A percentile compares a stretch with the other conserved stretches of the same genome.
These are phyloP conservation scores for Microplitis demolitor DNA, from an alignment of 1,140 invertebrate genomes.

Conservation along the genomic window DNA sequence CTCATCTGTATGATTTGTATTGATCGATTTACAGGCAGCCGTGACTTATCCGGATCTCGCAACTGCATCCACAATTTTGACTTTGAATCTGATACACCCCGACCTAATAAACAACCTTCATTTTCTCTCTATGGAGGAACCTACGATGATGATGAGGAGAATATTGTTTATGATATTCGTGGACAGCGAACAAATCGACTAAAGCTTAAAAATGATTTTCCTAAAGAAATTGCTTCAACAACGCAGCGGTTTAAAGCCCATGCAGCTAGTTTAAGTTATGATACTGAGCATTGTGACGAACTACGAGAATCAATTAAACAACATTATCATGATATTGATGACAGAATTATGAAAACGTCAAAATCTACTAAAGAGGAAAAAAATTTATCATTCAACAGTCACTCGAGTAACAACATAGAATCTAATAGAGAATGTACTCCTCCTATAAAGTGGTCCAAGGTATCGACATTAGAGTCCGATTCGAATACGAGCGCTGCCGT, in stretches of 20 bases:
- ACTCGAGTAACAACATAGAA: slow-evolving; percentile 56
- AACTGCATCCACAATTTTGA: slow-evolving; percentile 51
- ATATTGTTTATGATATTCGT: slow-evolving; percentile 57
- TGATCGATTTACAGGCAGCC: slow-evolving; percentile 55
- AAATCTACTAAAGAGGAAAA: slow-evolving; percentile 42
- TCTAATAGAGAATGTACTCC: slow-evolving; percentile 55
- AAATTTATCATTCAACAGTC: slow-evolving; percentile 43
- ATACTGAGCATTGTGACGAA: slow-evolving; percentile 31
- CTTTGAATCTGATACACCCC: slow-evolving; percentile 48
- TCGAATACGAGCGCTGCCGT: slow-evolving; percentile 42
- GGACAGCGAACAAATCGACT: slow-evolving; percentile 50
- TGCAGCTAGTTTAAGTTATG: slow-evolving; percentile 36
- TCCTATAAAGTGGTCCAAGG: slow-evolving; percentile 49
- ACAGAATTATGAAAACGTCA: slow-evolving; percentile 30
- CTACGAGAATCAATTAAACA: slow-evolving; percentile 15
- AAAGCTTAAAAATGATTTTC: slow-evolving; percentile 48
- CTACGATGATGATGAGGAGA: slow-evolving; percentile 48
- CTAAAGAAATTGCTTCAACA: slow-evolving; percentile 46
- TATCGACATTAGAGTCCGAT: slow-evolving; percentile 40
- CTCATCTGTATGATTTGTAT: slow-evolving; percentile 12
- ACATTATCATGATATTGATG: slow-evolving; percentile 18
- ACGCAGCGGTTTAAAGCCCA: slow-evolving; percentile 48
- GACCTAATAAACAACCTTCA: slow-evolving; percentile 35
- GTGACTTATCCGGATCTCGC: slow-evolving; percentile 53
- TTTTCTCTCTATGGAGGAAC: slow-evolving; percentile 30